Base-by-base conservation (phyloP, 2,888 invertebrate species). In the Acronicta leporina region DNA sequence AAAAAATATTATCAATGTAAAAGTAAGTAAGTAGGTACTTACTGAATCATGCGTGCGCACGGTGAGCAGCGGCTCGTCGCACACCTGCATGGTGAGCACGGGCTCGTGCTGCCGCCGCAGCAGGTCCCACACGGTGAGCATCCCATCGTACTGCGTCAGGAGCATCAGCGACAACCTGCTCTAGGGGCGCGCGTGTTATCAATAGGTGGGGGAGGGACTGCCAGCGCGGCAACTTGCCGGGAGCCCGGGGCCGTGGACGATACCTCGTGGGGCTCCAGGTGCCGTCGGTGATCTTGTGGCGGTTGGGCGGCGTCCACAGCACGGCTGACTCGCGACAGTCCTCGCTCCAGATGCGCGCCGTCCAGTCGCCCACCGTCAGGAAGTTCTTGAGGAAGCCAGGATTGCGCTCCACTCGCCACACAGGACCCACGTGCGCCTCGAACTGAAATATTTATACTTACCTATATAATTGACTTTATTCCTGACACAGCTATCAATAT, bases 371-470 rank as follows among this genome's bases (percentile, higher is more conserved):
- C 44, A 99, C 97, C 0, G 98, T 97, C 61, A 99, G 92, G 89
- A 99, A 99, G 88, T 98, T 98, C 91, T 99, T 99, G 1, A 98
- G 96, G 91, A 98, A 98, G 30, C 96, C 97, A 0, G 99, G 98
- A 93, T 99, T 99, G 65, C 99, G 96, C 83, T 98, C 97, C 54
- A 99, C 93, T 6, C 97, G 96, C 84, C 97, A 96, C 2, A 99
- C 97, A 0, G 98, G 98, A 0, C 99, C 99, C 61, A 96, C 91
- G 81, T 98, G 98, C 9, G 97, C 95, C 14, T 90, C 87, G 80
- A 95, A 97, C 85, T 95, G 63, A 40, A 43, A 5, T 16, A 35
- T 14, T 8, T 20, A 16, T 43, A 43, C 11, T 0, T n/a, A 14
- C 16, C 15, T 14, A 41, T 20, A 20, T 20, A 20, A 20, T n/a